phyloP scores from a whole-genome alignment of 2,888 invertebrate species.

The Brachylomia viminalis region DNA sequence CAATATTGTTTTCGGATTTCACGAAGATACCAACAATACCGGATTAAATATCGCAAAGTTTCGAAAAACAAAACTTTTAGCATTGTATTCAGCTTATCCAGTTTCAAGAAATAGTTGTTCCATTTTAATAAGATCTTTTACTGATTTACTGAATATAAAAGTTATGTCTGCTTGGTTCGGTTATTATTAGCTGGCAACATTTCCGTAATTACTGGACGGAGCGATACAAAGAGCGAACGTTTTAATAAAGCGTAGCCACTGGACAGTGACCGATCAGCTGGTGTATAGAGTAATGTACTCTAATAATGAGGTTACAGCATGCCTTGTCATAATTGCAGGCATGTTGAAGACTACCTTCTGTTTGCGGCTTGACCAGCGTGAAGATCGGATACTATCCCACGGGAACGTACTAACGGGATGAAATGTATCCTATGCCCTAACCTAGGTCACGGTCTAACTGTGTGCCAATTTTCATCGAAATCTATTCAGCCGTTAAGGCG shows the following conservation, averaged over 20 bases:
- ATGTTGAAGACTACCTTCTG: not conserved
- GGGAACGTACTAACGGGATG: not conserved
- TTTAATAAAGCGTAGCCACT: slow-evolving; percentile 10
- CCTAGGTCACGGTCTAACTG: not conserved
- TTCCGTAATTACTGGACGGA: slow-evolving; percentile 17
- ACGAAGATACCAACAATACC: not conserved
- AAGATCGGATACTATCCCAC: not conserved
- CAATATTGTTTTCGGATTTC: not conserved
- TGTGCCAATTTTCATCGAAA: not conserved
- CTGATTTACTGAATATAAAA: slow-evolving; percentile 15
- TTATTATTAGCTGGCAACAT: slow-evolving; percentile 11
- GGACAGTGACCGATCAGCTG: slow-evolving; percentile 27
- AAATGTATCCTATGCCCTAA: too few relatives aligned
- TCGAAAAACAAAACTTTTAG: slow-evolving; percentile 24
- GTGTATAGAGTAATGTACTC: not conserved
- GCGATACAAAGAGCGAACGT: not conserved
- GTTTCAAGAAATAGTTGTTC: slow-evolving; percentile 24
- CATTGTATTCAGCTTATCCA: slow-evolving; percentile 36
- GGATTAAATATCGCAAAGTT: not conserved
- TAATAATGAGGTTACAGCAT: not conserved
- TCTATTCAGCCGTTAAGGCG: not conserved
- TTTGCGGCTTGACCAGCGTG: not conserved
- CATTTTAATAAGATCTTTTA: slow-evolving; percentile 32
- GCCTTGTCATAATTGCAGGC: not conserved
- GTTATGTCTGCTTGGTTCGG: not conserved